Evolutionary conservation across 1,140 invertebrate species (phyloP), one percentile per base, ranked within the genome.

Genomic region (Bursaphelenchus mucronatus): DNA sequence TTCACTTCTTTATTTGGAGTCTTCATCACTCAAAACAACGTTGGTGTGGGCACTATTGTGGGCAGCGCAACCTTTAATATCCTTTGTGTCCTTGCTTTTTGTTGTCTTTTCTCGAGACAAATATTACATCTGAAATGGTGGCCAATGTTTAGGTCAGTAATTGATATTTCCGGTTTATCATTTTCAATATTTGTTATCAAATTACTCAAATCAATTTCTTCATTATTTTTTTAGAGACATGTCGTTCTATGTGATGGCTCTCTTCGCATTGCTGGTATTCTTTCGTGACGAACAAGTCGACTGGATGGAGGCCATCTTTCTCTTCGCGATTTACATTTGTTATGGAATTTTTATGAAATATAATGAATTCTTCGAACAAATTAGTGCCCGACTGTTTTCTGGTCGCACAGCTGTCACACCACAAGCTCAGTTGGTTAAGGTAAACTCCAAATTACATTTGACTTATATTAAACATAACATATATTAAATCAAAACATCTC

Each of bases 11-110:
- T 92, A 6, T 89, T 94, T 49, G 89, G 90, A 6, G 91, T 94
- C 68, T 94, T 94, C 86, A 90, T 94, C 21, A 92, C 90, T 19
- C 91, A 92, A 84, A 91, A 94, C 83, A 91, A 94, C 83, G 82
- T 83, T 4, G 82, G 82, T 47, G 76, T 82, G 44, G 82, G 82
- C 44, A 78, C 76, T n/a, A 78, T 79, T 64, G 76, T 78, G n/a
- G 76, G 76, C 69, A 15, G 13, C 11, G 57, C 57, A 1, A 44
- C 41, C 11, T 59, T 59, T 50, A 59, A 59, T 39, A 59, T 59
- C 7, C 57, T 41, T 30, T 44, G 41, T 13, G 57, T 59, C 11
- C 40, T 59, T n/a, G 13, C 57, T 5, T 50, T 45, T 43, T 59
- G 57, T 44, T n/a, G 40, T 4, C 45, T 59, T 44, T 59, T 59